phyloP scores from a whole-genome alignment of 2,888 invertebrate species.

The Chymomyza fuscimana region DNA sequence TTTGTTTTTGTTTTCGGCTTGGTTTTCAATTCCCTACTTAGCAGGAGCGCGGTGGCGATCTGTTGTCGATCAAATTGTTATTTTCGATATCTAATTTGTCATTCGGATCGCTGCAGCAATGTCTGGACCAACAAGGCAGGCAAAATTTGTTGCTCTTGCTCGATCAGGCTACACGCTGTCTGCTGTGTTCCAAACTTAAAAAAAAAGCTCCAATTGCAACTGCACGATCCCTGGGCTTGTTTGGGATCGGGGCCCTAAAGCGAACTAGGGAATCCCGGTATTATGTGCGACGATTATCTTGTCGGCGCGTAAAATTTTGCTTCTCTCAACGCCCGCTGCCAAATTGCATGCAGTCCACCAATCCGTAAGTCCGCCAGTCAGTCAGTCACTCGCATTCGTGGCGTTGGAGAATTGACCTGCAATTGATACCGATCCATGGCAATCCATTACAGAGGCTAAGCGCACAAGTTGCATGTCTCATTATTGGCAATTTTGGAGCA shows the following conservation, averaged over 20 bases:
- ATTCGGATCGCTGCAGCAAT: conserved; percentile 53
- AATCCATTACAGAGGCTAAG: conserved; percentile 77
- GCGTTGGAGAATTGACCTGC: conserved; percentile 73
- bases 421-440: conserved; percentile 77
- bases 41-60: conserved; percentile 62
- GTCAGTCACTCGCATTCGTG: conserved; percentile 10
- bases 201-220: conserved; percentile 9
- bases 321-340: conserved; percentile 19
- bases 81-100: conserved; percentile 77
- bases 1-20: conserved; percentile 15
- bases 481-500: conserved; percentile 77
- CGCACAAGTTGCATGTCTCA: conserved; percentile 77
- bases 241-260: conserved; percentile 48
- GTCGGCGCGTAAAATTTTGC: conserved; percentile 61
- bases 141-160: conserved; percentile 22
- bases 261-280: conserved; percentile 77
- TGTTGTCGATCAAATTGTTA: conserved; percentile 74
- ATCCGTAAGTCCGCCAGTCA: conserved; percentile 29
- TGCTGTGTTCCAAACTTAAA: conserved; percentile 35
- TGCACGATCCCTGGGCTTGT: conserved; percentile 58
- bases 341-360: background rate
- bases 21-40: conserved; percentile 23
- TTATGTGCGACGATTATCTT: conserved; percentile 65
- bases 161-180: conserved; percentile 67
- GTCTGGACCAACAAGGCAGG: conserved; percentile 28